Percentiles rank a stretch among this genome's conserved stretches.
These are phyloP conservation scores for Neomicropteryx cornuta DNA, from an alignment of 1,140 invertebrate genomes.

Conservation along the genomic window DNA sequence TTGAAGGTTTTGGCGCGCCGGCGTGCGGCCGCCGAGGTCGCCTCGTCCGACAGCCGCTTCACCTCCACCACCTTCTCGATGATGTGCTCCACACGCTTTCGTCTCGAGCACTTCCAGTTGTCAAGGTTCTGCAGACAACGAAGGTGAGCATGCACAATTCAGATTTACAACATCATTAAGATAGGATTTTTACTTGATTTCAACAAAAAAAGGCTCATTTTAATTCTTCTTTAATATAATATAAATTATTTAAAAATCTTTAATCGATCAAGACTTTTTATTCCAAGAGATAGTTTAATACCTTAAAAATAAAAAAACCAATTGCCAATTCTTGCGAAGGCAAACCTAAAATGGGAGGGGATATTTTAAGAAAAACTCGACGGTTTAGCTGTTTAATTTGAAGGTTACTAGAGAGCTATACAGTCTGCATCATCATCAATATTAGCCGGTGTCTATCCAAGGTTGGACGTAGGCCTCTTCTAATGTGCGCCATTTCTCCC, in stretches of 20 bases:
- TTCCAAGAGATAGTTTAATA: no score
- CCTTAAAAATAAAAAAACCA: no score
- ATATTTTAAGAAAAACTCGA: no score
- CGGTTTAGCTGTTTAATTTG: no score
- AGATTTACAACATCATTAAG: background rate
- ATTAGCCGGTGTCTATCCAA: no score
- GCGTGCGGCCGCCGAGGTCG: constrained; percentile 57
- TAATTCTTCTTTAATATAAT: background rate
- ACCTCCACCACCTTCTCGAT: constrained; percentile 82
- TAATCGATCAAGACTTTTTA: no score
- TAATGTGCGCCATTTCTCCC: no score
- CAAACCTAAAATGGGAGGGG: no score
- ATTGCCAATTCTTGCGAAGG: no score
- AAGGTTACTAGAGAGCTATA: no score
- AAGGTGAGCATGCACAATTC: background rate
- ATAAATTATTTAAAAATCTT: background rate
- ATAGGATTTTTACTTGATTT: background rate
- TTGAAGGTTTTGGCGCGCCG: constrained; percentile 84
- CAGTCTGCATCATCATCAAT: no score
- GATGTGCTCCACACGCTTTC: constrained; percentile 82
- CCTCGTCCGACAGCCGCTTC: constrained; percentile 70
- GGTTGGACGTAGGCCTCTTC: no score
- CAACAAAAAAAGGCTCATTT: background rate
- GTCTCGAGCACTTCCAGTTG: constrained; percentile 85
- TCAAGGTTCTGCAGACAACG: constrained; percentile 65